Conservation (phyloP, 1,140 invertebrate genomes). For the Heliconius eleuchia region DNA sequence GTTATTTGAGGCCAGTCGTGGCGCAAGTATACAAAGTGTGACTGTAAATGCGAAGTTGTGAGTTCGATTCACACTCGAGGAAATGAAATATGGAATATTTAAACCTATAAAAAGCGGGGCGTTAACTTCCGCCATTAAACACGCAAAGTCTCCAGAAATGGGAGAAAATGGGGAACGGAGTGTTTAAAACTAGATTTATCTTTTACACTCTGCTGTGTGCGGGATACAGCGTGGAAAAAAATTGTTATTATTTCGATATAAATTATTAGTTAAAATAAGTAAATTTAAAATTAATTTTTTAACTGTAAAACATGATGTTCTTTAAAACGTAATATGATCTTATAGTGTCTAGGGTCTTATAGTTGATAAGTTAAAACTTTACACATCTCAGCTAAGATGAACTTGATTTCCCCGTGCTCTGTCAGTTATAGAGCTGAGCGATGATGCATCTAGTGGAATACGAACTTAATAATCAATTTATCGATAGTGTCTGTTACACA, state of each 20-base stretch:
- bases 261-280: not conserved
- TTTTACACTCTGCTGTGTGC: no score
- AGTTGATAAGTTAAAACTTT: not conserved
- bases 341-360: no score
- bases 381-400: conserved; percentile 29
- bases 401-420: conserved; percentile 59
- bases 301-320: not conserved
- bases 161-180: no score
- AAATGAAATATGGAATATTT: no score
- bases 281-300: not conserved
- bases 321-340: not conserved
- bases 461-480: conserved; percentile 48
- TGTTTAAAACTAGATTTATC: no score
- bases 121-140: no score
- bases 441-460: conserved; percentile 49
- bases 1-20: not conserved
- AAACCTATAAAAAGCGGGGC: no score
- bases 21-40: no score
- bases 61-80: no score
- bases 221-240: no score
- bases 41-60: no score
- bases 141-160: no score
- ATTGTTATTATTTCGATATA: not conserved
- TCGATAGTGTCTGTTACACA: conserved; percentile 25
- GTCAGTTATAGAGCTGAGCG: conserved; percentile 50